Evolutionary conservation across 1,140 invertebrate species (phyloP), one percentile per base, ranked within the genome.

Genomic region (Platyura marginata): DNA sequence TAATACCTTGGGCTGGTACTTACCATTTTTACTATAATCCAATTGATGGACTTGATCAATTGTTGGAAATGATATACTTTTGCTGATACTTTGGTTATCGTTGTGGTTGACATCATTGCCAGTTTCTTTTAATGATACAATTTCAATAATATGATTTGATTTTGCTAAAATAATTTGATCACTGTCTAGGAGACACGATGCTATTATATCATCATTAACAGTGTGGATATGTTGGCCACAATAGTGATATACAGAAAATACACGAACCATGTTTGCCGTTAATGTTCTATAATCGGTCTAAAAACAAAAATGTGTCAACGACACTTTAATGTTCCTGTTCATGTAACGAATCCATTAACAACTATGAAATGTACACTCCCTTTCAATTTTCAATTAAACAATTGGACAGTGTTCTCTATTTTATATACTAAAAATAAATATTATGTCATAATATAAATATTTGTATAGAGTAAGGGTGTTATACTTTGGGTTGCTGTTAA

Each of bases 181-280:
- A 11, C 8, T n/a, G 5, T 25, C 22, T 10, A 44, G 21, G 21
- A 23, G 13, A 20, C 20, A 15, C 2, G 42, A 23, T 10, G 35
- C 21, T 13, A 38, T 21, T 4, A 38, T 33, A 9, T 38, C 42
- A 20, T 25, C 36, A 1, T n/a, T 3, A n/a, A 44, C 13, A n/a
- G 21, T 29, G 10, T 44, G 21, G 9, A 44, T 44, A 11, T 10
- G 23, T 32, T 44, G 42, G n/a, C 35, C 22, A 22, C 20, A 15
- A 25, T 35, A 44, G 10, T 44, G 42, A 32, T 38, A 44, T 21
- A 39, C 25, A 6, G 32, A 25, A 36, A 38, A 38, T 13, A 44
- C 42, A 38, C 42, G 21, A 18, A 44, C 42, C 42, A 44, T 44
- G 13, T 44, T 29, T 8, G 6, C 36, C 13, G 25, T n/a, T n/a